Percentiles rank a stretch among this genome's conserved stretches.
phyloP scores from a whole-genome alignment of 1,140 invertebrate species.

The Drosophila tsacasi region DNA sequence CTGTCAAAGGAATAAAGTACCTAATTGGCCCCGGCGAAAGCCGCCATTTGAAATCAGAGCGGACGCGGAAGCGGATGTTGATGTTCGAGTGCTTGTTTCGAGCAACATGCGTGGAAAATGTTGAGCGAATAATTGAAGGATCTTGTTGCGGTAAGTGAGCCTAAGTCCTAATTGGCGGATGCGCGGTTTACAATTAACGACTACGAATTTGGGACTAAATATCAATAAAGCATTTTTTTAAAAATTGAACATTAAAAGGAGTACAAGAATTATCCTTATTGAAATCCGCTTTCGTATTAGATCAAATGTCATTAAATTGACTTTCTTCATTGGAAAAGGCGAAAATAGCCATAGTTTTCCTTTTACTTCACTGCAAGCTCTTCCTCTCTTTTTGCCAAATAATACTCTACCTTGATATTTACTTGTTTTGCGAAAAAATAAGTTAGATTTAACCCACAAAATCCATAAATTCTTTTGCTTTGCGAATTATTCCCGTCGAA shows the following conservation, averaged over 20 bases:
- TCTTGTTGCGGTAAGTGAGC: constrained; percentile 10
- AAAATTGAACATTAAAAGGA: too few relatives aligned
- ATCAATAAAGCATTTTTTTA: too few relatives aligned
- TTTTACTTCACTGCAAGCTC: background rate
- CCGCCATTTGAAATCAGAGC: constrained; percentile 17
- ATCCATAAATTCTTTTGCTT: constrained; percentile 13
- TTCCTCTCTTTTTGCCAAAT: background rate
- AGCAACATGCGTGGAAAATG: constrained; percentile 26
- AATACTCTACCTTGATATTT: background rate
- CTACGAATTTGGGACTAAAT: background rate
- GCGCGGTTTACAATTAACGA: background rate
- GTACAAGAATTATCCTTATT: too few relatives aligned
- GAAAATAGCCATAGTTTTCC: too few relatives aligned
- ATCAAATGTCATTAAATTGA: background rate
- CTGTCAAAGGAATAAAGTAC: constrained; percentile 13
- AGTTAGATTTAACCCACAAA: constrained; percentile 1
- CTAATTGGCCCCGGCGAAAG: constrained; percentile 21
- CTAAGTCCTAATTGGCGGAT: constrained; percentile 21
- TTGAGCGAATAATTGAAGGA: constrained; percentile 35
- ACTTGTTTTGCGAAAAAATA: background rate
- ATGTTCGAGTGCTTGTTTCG: constrained; percentile 18
- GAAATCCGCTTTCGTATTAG: too few relatives aligned
- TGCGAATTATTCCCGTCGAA: constrained; percentile 13
- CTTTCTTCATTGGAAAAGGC: background rate
- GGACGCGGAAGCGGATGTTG: constrained; percentile 4